Base-by-base conservation (phyloP, 2,797 vertebrate species). In the Eutrigla gurnardus region DNA sequence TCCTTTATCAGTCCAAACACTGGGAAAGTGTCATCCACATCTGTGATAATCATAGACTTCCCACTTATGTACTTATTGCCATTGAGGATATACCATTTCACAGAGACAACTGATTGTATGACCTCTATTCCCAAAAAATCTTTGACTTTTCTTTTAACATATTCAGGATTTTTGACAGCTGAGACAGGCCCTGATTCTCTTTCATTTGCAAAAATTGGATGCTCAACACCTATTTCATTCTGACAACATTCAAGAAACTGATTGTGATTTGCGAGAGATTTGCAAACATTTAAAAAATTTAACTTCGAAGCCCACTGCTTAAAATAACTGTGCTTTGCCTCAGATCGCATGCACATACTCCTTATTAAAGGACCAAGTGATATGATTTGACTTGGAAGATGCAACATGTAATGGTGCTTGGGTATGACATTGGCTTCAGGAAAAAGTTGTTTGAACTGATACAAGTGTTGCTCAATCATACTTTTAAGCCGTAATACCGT, bases 1-100 rank as follows among this genome's bases (percentile, higher is more conserved):
- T 78, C 64, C 15, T 72, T 78, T 59, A 78, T 75, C 62, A 73
- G 45, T 78, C 81, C 70, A n/a, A 82, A 73, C 57, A 65, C 76
- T 46, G 80, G 69, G 2, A 76, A 32, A 70, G 45, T 7, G 8
- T 15, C 61, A 65, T 71, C 10, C 1, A 61, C 73, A 65, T 77
- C 43, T 4, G 7, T 4, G 35, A 86, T 71, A 66, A 80, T 70
- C 54, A 84, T 40, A 74, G 76, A 77, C 10, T 67, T 76, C 17
- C 59, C 71, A 75, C 52, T 67, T 2, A 77, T 81, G 36, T 81
- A 70, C 59, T 82, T 74, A 52, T 77, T 79, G 1, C 79, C 79
- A 76, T 45, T 62, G 36, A 79, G 78, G 17, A 75, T 66, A 7
- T 39, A 39, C 37, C 37, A 39, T 39, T 39, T 39, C 37, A 39